A percentile compares a stretch with the other conserved stretches of the same genome.
Evolutionary conservation across 2,113 vertebrate genomes (phyloP).

Genomic region (Eidolon helvum): DNA sequence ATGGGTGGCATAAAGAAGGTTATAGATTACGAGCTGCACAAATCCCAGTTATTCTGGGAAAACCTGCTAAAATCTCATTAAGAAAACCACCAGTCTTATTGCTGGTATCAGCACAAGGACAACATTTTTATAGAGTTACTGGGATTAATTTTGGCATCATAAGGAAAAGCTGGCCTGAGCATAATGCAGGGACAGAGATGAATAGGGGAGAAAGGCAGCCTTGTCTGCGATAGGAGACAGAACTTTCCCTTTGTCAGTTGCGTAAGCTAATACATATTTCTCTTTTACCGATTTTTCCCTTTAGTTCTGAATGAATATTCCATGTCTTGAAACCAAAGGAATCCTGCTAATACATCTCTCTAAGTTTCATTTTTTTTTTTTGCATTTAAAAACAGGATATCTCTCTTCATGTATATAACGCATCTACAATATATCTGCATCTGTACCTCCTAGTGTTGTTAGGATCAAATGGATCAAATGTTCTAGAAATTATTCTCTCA

Average conservation of each 20-base stretch:
- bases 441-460: not conserved
- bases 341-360: not conserved
- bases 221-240: not conserved
- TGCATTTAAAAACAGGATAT: not conserved
- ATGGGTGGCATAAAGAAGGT: not conserved
- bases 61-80: not conserved
- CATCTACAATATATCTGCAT: not conserved
- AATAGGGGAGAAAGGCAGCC: too few species aligned
- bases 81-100: not conserved
- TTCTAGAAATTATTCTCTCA: not conserved
- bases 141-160: not conserved
- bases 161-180: too few species aligned
- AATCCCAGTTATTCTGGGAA: not conserved
- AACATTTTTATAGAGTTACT: not conserved
- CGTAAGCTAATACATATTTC: not conserved
- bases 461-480: not conserved
- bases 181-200: not conserved
- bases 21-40: not conserved
- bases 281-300: not conserved
- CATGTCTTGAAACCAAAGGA: not conserved
- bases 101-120: not conserved
- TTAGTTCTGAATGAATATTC: not conserved
- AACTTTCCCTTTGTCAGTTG: not conserved
- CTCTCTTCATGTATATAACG: not conserved
- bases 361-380: not conserved